These are phyloP conservation scores for Trachymyrmex cornetzi DNA, from an alignment of 1,140 invertebrate genomes.

Conservation along the genomic window DNA sequence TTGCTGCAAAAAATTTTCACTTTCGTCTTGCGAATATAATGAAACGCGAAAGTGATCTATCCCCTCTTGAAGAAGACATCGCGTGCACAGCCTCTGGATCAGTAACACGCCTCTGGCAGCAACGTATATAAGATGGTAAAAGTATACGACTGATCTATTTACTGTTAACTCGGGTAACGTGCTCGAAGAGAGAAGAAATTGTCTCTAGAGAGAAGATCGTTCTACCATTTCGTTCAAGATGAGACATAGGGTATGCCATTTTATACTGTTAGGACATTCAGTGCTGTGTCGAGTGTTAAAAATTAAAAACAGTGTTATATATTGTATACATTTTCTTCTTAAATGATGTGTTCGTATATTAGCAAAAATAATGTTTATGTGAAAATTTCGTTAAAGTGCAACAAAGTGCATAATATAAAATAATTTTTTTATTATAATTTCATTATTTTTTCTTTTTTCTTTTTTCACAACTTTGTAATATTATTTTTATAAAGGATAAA, in stretches of 20 bases:
- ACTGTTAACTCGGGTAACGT: constrained; percentile 21
- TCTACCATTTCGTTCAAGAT: constrained; percentile 13
- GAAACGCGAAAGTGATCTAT: constrained; percentile 72
- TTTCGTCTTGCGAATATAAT: constrained; percentile 56
- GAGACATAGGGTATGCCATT: constrained; percentile 57
- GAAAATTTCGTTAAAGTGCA: constrained; percentile 7
- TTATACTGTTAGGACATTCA: background rate
- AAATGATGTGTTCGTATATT: constrained; percentile 12
- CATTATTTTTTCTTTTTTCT: background rate
- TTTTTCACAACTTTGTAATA: background rate
- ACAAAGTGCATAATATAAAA: background rate
- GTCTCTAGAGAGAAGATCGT: background rate
- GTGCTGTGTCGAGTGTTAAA: constrained; percentile 16
- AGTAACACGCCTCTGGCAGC: constrained; percentile 7
- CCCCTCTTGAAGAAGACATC: constrained; percentile 42
- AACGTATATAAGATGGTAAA: constrained; percentile 70
- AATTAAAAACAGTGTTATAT: background rate
- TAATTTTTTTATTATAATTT: background rate
- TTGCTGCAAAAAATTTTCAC: constrained; percentile 70
- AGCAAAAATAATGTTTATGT: background rate
- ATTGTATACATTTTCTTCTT: background rate
- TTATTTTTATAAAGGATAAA: background rate
- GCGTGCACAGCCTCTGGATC: constrained; percentile 39
- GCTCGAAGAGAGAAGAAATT: background rate
- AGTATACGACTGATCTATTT: constrained; percentile 65